Percentiles rank a stretch among this genome's conserved stretches.
Conservation (phyloP, 30 jellyfish, hydroid and myxozoan genomes). For the Cassiopea andromeda region DNA sequence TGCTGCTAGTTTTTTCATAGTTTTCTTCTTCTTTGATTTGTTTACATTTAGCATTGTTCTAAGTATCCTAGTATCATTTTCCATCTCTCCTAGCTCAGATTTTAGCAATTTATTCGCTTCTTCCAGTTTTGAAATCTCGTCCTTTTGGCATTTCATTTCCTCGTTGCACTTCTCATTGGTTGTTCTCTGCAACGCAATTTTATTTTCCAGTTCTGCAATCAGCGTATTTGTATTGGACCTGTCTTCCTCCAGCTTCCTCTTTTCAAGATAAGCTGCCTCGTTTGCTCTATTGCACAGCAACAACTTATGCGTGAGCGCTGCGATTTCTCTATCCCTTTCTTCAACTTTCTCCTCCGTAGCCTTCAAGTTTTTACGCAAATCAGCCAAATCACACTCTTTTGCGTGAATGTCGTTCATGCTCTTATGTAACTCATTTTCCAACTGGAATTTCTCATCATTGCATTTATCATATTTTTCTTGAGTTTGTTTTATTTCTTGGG, state of each 20-base stretch:
- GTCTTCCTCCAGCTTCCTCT: constrained; percentile 13
- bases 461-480: constrained; percentile 4
- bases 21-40: background rate
- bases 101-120: background rate
- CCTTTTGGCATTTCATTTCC: constrained; percentile 1
- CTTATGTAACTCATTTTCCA: constrained; percentile 3
- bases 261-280: constrained; percentile 14
- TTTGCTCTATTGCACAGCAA: background rate
- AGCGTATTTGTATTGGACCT: background rate
- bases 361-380: background rate
- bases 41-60: background rate
- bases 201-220: constrained; percentile 22
- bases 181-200: background rate
- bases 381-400: constrained; percentile 22
- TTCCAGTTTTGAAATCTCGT: background rate
- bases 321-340: background rate
- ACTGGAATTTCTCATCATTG: constrained; percentile 2
- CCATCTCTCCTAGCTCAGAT: background rate
- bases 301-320: constrained; percentile 7
- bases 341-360: constrained; percentile 24
- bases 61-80: background rate
- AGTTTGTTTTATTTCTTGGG: background rate
- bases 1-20: background rate
- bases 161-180: background rate
- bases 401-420: background rate